A percentile compares a stretch with the other conserved stretches of the same genome.
Conservation (phyloP, 2,888 invertebrate species). For the Scelioninae gen. 1 region DNA sequence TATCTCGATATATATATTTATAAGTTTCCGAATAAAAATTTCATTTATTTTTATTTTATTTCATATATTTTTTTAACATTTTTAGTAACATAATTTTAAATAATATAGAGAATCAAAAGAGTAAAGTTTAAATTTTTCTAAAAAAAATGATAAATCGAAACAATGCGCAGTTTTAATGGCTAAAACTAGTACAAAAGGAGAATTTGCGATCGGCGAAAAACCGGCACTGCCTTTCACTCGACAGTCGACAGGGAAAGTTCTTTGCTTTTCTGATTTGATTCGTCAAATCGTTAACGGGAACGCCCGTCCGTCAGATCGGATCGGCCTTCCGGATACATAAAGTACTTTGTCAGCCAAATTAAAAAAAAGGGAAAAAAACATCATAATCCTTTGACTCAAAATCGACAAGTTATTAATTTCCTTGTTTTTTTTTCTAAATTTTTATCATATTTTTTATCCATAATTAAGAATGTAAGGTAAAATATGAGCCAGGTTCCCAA, state of each 20-base stretch:
- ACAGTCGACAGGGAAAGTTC: slow-evolving; percentile 74
- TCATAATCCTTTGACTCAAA: neutral
- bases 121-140: neutral
- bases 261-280: slow-evolving; percentile 67
- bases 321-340: slow-evolving; percentile 62
- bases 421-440: neutral
- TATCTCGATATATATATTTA: too few relatives aligned
- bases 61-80: too few relatives aligned
- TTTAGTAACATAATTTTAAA: too few relatives aligned
- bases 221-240: slow-evolving; percentile 74
- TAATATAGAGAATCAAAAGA: too few relatives aligned
- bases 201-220: slow-evolving; percentile 70
- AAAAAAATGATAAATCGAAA: slow-evolving; percentile 1
- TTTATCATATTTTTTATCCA: too few relatives aligned
- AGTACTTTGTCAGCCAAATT: slow-evolving; percentile 36
- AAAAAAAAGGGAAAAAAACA: slow-evolving; percentile 22
- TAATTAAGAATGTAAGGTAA: too few relatives aligned
- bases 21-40: too few relatives aligned
- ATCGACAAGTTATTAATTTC: neutral
- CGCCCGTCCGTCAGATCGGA: slow-evolving; percentile 37
- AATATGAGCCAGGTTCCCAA: too few relatives aligned
- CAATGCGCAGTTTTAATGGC: slow-evolving; percentile 26
- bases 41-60: too few relatives aligned
- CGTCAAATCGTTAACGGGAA: slow-evolving; percentile 69
- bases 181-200: slow-evolving; percentile 53